Evolutionary conservation across 2,797 vertebrate genomes (phyloP), one percentile per base, ranked within the genome.

Genomic region (Oreortyx pictus): DNA sequence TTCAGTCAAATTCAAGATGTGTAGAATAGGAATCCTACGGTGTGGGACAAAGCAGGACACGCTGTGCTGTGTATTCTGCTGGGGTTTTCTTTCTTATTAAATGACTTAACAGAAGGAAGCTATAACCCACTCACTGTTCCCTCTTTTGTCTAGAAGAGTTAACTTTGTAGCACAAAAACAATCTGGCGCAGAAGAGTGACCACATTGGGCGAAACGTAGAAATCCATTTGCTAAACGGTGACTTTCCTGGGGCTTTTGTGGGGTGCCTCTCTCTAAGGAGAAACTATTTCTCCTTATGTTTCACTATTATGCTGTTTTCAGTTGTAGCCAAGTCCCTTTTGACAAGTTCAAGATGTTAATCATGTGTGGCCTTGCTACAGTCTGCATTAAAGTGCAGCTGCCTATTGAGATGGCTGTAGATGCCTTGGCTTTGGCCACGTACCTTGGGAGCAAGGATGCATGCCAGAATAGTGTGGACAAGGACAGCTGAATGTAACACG

Each of bases 11-110:
- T n/a, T 44, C 31, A 35, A 64, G 92, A 87, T 65, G 85, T 56
- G 61, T 9, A 4, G 72, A 13, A 1, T 46, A 83, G 73, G 89
- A 75, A 82, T 52, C 94, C 89, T 70, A 49, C 2, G 9, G 84
- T 44, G 92, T 11, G 3, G 88, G 84, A 93, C 92, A 94, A 88
- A 91, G 95, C 80, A 17, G 88, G 61, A 12, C 87, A 59, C 41
- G 62, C 91, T 85, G 92, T 76, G 66, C 90, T 52, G 13, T 14
- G 35, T 6, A 8, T 68, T 91, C 82, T 75, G 82, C 77, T 93
- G 83, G 79, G 80, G 61, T 39, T 88, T 70, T 73, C 65, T 88
- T 68, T 68, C 79, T 75, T 60, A 54, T 64, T 47, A 44, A 89
- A 46, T 10, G 20, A 31, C 70, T 84, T 76, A 60, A n/a, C 72